These are phyloP conservation scores for Stenurella melanura DNA, from an alignment of 2,888 invertebrate genomes.

Conservation along the genomic window DNA sequence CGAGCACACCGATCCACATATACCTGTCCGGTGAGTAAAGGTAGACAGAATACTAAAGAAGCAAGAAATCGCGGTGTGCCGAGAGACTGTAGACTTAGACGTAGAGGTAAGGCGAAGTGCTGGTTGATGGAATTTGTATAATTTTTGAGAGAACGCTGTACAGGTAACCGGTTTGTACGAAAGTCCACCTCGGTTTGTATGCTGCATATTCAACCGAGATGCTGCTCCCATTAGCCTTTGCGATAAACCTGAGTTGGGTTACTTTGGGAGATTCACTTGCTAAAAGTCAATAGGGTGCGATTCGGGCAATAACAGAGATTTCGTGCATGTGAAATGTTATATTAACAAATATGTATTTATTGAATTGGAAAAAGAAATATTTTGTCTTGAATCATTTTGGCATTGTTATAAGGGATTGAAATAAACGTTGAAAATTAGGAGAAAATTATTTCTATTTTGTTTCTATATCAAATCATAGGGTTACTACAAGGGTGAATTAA, in stretches of 20 bases:
- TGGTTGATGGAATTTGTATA: slow-evolving; percentile 54
- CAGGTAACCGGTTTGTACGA: slow-evolving; percentile 55
- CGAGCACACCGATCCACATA: slow-evolving; percentile 28
- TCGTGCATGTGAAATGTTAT: not conserved
- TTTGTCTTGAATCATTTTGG: too few relatives aligned
- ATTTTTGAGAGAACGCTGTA: slow-evolving; percentile 54
- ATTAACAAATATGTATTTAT: not conserved
- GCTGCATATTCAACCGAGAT: slow-evolving; percentile 29
- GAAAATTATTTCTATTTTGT: too few relatives aligned
- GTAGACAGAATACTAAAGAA: slow-evolving; percentile 58
- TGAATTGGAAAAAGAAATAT: too few relatives aligned
- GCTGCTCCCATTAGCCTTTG: slow-evolving; percentile 13
- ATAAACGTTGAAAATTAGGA: too few relatives aligned
- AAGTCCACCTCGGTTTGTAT: slow-evolving; percentile 48
- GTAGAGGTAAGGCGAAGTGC: slow-evolving; percentile 44
- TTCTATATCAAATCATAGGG: too few relatives aligned
- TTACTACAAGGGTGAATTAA: too few relatives aligned
- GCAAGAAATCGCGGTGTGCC: slow-evolving; percentile 47
- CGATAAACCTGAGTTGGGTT: slow-evolving; percentile 3
- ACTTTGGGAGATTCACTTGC: not conserved
- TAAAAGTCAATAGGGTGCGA: not conserved
- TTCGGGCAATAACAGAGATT: not conserved
- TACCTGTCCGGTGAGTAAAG: slow-evolving; percentile 56
- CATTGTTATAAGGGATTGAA: too few relatives aligned
- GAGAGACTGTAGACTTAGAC: slow-evolving; percentile 40